phyloP scores from a whole-genome alignment of 1,140 invertebrate species.

The Limonius californicus region DNA sequence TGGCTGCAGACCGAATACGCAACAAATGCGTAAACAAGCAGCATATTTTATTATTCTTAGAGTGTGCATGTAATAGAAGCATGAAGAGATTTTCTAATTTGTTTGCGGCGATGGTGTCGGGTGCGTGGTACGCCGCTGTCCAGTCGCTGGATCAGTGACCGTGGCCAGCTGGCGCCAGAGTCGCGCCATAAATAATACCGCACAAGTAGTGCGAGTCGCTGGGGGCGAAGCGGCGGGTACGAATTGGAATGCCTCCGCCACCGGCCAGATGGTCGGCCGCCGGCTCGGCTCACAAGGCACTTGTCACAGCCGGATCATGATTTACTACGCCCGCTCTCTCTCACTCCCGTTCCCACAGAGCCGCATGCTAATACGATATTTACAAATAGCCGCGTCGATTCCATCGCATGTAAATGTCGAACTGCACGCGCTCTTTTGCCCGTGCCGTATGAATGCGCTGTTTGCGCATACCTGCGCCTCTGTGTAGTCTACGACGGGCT shows the following conservation, averaged over 20 bases:
- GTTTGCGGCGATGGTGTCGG: not conserved
- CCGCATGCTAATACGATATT: slow-evolving; percentile 7
- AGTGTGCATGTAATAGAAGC: not conserved
- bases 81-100: not conserved
- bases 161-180: slow-evolving; percentile 48
- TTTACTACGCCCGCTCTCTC: not conserved
- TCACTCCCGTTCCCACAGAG: not conserved
- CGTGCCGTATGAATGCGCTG: not conserved
- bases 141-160: slow-evolving; percentile 46
- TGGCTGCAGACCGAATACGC: too few species aligned
- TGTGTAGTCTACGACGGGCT: too few species aligned
- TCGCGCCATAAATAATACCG: slow-evolving; percentile 47
- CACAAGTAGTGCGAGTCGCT: slow-evolving; percentile 39
- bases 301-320: slow-evolving; percentile 22
- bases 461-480: too few species aligned
- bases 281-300: slow-evolving; percentile 18
- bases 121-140: slow-evolving; percentile 20
- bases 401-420: not conserved
- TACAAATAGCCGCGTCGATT: slow-evolving; percentile 4
- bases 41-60: too few species aligned
- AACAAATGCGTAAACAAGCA: too few species aligned
- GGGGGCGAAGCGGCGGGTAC: slow-evolving; percentile 17
- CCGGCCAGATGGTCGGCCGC: slow-evolving; percentile 43
- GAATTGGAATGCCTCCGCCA: slow-evolving; percentile 38
- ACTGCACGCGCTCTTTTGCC: not conserved